Evolutionary conservation across 2,113 vertebrate species (phyloP).

Genomic region (Hippocampus barbouri): DNA sequence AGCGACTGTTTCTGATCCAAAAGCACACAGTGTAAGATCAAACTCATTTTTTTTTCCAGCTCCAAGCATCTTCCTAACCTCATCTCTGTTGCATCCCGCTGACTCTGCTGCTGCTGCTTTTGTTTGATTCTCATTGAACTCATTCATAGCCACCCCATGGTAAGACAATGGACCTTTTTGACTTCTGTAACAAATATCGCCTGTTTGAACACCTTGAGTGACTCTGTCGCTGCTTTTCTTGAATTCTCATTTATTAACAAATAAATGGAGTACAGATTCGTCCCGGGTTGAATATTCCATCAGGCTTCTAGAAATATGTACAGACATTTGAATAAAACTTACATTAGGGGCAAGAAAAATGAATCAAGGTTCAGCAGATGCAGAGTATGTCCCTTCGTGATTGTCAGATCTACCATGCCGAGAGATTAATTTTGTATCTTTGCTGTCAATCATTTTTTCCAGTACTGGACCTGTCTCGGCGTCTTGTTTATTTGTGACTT

Average conservation of each 20-base stretch:
- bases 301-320: constrained; percentile 39
- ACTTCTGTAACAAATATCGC: no score
- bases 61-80: constrained; percentile 11
- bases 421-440: neutral
- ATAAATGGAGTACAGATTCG: constrained; percentile 36
- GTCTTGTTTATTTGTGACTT: neutral
- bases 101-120: constrained; percentile 10
- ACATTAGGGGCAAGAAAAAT: constrained; percentile 48
- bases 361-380: constrained; percentile 40
- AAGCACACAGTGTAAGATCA: constrained; percentile 5
- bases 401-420: constrained; percentile 1
- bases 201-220: no score
- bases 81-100: constrained; percentile 14
- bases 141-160: no score
- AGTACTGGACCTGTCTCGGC: neutral
- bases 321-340: constrained; percentile 55
- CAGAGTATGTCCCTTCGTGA: constrained; percentile 8
- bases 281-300: constrained; percentile 28
- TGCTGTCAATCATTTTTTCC: neutral
- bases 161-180: no score
- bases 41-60: neutral
- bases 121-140: constrained; percentile 37
- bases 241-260: constrained; percentile 44
- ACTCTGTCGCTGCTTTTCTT: constrained; percentile 20
- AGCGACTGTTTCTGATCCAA: neutral